These are phyloP conservation scores for Chelon auratus DNA, from an alignment of 2,797 vertebrate genomes.

Conservation along the genomic window DNA sequence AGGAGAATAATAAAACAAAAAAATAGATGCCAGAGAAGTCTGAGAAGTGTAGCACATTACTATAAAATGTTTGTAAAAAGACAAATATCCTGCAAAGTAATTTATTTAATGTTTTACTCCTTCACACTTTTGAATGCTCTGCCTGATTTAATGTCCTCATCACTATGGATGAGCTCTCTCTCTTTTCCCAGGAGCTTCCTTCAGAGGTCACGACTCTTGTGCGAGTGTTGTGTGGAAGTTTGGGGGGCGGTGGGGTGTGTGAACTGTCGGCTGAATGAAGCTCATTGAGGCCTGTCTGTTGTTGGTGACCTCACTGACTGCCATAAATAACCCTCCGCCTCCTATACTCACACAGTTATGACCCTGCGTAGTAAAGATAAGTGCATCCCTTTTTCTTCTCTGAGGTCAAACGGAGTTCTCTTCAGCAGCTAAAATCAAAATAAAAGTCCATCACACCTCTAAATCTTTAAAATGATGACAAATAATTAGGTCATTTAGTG, in stretches of 20 bases:
- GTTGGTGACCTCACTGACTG: constrained; percentile 64
- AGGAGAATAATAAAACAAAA: neutral
- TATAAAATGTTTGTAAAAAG: too few species aligned
- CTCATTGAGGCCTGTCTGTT: constrained; percentile 63
- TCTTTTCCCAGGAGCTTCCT: constrained; percentile 71
- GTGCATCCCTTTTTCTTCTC: constrained; percentile 26
- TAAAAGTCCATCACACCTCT: neutral
- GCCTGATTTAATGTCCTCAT: constrained; percentile 64
- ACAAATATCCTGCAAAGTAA: too few species aligned
- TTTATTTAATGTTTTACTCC: too few species aligned
- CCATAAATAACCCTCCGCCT: constrained; percentile 66
- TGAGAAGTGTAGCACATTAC: neutral
- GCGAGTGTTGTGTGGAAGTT: constrained; percentile 12
- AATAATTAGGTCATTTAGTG: too few species aligned
- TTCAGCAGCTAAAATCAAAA: neutral
- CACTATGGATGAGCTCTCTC: constrained; percentile 61
- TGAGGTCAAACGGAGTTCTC: constrained; percentile 52
- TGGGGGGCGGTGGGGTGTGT: constrained; percentile 35
- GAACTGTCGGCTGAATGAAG: constrained; percentile 66
- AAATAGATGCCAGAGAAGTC: neutral
- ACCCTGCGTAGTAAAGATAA: constrained; percentile 43
- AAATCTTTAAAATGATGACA: too few species aligned
- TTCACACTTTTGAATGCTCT: constrained; percentile 13
- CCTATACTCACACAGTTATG: constrained; percentile 34
- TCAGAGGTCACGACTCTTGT: constrained; percentile 62